Evolutionary conservation across 2,113 vertebrate species (phyloP), one percentile per base, ranked within the genome.

Genomic region (Empidonax alnorum): DNA sequence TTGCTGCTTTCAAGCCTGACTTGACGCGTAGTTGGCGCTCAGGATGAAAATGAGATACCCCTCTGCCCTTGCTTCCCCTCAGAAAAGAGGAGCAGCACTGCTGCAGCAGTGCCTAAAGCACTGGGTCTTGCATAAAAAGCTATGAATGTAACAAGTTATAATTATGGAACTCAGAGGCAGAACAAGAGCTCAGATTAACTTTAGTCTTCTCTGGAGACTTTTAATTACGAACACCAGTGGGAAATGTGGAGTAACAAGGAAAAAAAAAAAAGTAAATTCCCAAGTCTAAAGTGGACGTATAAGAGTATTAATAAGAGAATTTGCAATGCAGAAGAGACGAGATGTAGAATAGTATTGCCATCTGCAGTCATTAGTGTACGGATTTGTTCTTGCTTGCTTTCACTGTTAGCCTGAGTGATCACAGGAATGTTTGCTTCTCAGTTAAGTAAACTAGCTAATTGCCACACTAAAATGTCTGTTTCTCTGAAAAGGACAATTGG

Each of bases 391-490:
- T 77, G 44, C 50, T 96, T 84, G 69, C 78, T 91, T 87, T 92
- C 14, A 35, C 86, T 95, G n/a, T 97, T 92, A 96, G 84, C 74
- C 72, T 95, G 89, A 96, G 56, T 92, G 91, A 96, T 96, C 95
- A 96, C 80, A 95, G 74, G 90, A 94, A 93, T 95, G 90, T 93
- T 96, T 97, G 66, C 63, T 96, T 96, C 94, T 88, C 90, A 89
- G 90, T 82, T 97, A 97, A 97, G 86, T 92, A 98, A 97, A 97
- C 84, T 88, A 96, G 46, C 52, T 96, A 97, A 97, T 96, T 96
- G 87, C 52, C 42, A 55, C 87, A 74, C 59, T 94, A 80, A 97
- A 95, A 84, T 93, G 39, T 93, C 86, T 90, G 50, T 79, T 95
- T 94, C 49, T 96, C 62, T 95, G 67, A 93, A 87, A 93, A 96